Base-by-base conservation (phyloP, 2,797 vertebrate species). In the Cyclura pinguis region DNA sequence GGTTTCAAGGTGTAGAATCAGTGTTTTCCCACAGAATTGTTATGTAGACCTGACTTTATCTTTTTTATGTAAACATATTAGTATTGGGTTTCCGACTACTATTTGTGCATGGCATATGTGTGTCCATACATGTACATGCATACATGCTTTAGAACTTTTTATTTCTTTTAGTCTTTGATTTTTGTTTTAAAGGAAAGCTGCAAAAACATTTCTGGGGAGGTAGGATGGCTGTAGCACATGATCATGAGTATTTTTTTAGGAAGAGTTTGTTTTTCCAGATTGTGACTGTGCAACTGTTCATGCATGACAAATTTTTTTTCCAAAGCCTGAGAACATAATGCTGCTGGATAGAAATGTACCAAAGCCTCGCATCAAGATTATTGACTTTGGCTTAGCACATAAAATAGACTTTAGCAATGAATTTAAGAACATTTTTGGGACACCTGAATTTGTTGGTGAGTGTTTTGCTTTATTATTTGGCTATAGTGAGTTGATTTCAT, bases 341-440 rank as follows among this genome's bases (percentile, higher is more conserved):
- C 97, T 99, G 97, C 97, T 99, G 96, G 98, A 97, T 97, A 98
- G 98, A 96, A 98, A 97, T 74, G 96, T 98, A 94, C 98, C 98
- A 96, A 99, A 99, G 93, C 99, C 99, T 89, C 98, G 99, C 94
- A 99, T 99, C 97, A 99, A 99, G 97, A 98, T 99, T 95, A 99
- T 99, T 84, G 99, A 99, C 97, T 99, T 99, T 74, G 99, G 99
- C 81, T 97, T 99, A 96, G 99, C 99, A 6, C 99, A 99, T 97
- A 99, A 99, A 98, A 99, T 99, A 72, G 98, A 99, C 94, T 99
- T 99, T 90, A 98, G 98, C 96, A 99, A 99, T 95, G 99, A 99
- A 96, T 99, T 99, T 96, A 99, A 99, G 97, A 99, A 99, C 96
- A 99, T 99, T 95, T 99, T 99, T n/a, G 99, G 99, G 92, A 99